Base-by-base conservation (phyloP, 2,888 invertebrate species). In the Pseudococcus jackbeardsleyi region DNA sequence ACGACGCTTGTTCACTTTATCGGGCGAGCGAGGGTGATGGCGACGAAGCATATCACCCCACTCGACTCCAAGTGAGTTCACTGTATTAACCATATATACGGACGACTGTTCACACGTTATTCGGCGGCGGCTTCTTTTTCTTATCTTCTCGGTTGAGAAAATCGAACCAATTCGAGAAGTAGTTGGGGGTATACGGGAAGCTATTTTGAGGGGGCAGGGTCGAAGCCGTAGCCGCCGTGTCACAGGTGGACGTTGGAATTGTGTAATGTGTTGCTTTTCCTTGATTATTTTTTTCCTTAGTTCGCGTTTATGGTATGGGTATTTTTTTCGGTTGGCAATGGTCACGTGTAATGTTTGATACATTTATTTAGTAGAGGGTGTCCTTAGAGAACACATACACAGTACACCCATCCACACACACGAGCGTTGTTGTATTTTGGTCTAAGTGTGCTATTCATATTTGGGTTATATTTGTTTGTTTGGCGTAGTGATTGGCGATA, bases 21-120 rank as follows among this genome's bases (percentile, higher is more conserved):
- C 88, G 88, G 79, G 79, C 88, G 26, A 88, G 50, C 54, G 88
- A 79, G 79, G 88, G 77, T 88, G 88, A 88, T 48, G 79, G 79
- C 59, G 79, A 19, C 79, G 88, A 50, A 48, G 82, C 88, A 50
- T 79, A 77, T 88, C 88, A 82, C 77, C 88, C 88, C 54, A 79
- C 59, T 88, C 59, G 54, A 50, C 77, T 79, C 82, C 54, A 88
- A 88, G 88, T 88, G 79, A 88, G 88, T 88, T 50, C n/a, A 22
- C n/a, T 82, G 64, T 64, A 64, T 82, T 33, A 79, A 82, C 46
- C 7, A 72, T 64, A 64, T 54, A 0, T 82, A 17, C 79, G 79
- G 79, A 15, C 19, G 15, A 15, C 79, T 82, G 79, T 82, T 72
- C 12, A 82, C 79, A 46, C 79, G 46, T 82, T 46, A 46, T 82